A percentile compares a stretch with the other conserved stretches of the same genome.
These are phyloP conservation scores for Hemicentrotus pulcherrimus DNA, from an alignment of 35 echinoderm and acorn worm species.

Conservation along the genomic window DNA sequence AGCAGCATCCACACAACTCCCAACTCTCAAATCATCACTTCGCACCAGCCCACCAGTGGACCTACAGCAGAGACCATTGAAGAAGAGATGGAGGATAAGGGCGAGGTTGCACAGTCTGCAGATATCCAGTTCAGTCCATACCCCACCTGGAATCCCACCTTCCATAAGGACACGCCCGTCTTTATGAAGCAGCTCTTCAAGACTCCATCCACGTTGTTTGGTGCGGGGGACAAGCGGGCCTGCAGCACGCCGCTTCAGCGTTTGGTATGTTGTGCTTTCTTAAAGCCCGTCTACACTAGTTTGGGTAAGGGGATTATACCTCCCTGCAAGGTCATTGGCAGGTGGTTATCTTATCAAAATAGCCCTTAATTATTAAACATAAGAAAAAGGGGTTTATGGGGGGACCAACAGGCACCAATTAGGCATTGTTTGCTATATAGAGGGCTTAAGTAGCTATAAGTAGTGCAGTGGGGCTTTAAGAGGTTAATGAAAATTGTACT, in stretches of 20 bases:
- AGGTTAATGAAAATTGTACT: not conserved
- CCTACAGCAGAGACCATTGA: not conserved
- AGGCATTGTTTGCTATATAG: too few relatives aligned
- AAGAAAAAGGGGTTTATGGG: too few relatives aligned
- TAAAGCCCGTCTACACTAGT: too few relatives aligned
- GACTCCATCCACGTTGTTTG: slow-evolving; percentile 54
- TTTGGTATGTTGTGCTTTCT: slow-evolving; percentile 30
- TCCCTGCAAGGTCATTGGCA: too few relatives aligned
- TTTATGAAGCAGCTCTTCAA: slow-evolving; percentile 78
- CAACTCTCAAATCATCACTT: slow-evolving; percentile 30
- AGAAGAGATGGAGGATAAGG: not conserved
- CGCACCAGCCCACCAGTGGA: not conserved
- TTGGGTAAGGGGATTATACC: too few relatives aligned
- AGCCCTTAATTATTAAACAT: too few relatives aligned
- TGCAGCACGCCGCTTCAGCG: slow-evolving; percentile 15
- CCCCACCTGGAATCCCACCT: slow-evolving; percentile 48
- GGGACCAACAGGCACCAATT: too few relatives aligned
- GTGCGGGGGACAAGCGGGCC: not conserved
- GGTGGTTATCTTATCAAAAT: too few relatives aligned
- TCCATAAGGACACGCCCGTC: slow-evolving; percentile 29
- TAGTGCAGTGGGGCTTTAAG: too few relatives aligned
- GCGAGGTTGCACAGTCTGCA: not conserved
- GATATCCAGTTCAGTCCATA: slow-evolving; percentile 38
- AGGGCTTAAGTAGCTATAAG: too few relatives aligned
- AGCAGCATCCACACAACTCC: slow-evolving; percentile 39